Conservation (phyloP, 2,797 vertebrate genomes). For the Denticeps clupeoides region DNA sequence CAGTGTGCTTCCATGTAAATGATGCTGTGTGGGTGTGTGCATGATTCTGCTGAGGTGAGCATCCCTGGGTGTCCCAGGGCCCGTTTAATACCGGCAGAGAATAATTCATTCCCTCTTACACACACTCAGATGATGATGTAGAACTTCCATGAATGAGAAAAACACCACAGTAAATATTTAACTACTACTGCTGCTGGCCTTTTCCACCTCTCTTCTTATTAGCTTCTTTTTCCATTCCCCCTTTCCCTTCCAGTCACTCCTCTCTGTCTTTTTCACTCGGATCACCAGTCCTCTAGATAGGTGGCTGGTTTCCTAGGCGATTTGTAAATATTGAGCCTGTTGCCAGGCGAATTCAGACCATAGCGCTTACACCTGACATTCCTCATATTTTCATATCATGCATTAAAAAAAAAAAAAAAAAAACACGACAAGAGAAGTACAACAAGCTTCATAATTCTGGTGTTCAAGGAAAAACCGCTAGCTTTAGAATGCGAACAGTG, state of each 20-base stretch:
- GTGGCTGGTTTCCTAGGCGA: slow-evolving; percentile 9
- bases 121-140: not conserved
- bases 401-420: not conserved
- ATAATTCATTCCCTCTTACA: not conserved
- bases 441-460: too few relatives aligned
- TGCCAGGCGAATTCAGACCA: not conserved
- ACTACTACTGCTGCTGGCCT: not conserved
- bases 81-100: slow-evolving; percentile 2
- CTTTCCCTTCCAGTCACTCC: not conserved
- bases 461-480: too few relatives aligned
- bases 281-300: not conserved
- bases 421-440: too few relatives aligned
- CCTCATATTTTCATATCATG: not conserved
- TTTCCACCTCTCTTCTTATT: not conserved
- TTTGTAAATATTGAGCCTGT: slow-evolving; percentile 6
- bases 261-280: not conserved
- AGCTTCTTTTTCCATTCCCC: not conserved
- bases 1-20: not conserved
- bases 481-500: too few relatives aligned
- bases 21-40: not conserved
- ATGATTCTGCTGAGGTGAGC: not conserved
- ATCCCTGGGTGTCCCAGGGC: not conserved
- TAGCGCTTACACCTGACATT: slow-evolving; percentile 6
- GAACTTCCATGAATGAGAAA: not conserved
- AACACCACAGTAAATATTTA: not conserved